phyloP scores from a whole-genome alignment of 2,113 vertebrate species.

The Vidua chalybeata region DNA sequence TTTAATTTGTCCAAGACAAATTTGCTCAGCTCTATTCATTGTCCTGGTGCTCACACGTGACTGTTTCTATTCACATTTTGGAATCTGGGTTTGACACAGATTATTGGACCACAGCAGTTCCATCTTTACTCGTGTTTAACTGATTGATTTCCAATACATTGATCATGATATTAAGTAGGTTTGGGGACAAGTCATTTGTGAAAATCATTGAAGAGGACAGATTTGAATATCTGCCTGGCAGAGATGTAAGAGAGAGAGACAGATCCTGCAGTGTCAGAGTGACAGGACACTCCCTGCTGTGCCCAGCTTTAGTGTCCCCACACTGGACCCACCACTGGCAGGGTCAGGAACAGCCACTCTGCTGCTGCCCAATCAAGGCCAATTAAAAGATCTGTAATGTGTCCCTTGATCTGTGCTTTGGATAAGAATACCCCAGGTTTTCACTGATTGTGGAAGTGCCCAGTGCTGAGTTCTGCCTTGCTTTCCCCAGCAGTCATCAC shows the following conservation, averaged over 20 bases:
- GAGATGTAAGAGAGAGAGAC: not conserved
- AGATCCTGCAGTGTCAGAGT: not conserved
- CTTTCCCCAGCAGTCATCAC: not conserved
- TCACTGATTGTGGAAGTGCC: not conserved
- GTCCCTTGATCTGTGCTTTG: not conserved
- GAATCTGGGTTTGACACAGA: constrained; percentile 19
- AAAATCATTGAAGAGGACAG: not conserved
- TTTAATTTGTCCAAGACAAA: not conserved
- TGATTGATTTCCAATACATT: not conserved
- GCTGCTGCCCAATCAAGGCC: not conserved
- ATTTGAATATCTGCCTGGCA: constrained; percentile 2
- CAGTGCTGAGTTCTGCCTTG: not conserved
- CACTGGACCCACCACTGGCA: not conserved
- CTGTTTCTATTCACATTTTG: not conserved
- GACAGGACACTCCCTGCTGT: constrained; percentile 2
- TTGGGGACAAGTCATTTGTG: not conserved
- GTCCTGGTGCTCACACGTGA: not conserved
- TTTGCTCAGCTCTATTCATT: not conserved
- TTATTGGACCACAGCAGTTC: not conserved
- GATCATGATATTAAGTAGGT: not conserved
- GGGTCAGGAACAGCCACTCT: not conserved
- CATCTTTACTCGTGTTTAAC: not conserved
- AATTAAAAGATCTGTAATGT: not conserved
- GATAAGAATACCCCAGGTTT: not conserved
- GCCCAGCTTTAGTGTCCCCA: not conserved